Evolutionary conservation across 2,888 invertebrate species (phyloP).

Genomic region (Torymus aiolomorphi): DNA sequence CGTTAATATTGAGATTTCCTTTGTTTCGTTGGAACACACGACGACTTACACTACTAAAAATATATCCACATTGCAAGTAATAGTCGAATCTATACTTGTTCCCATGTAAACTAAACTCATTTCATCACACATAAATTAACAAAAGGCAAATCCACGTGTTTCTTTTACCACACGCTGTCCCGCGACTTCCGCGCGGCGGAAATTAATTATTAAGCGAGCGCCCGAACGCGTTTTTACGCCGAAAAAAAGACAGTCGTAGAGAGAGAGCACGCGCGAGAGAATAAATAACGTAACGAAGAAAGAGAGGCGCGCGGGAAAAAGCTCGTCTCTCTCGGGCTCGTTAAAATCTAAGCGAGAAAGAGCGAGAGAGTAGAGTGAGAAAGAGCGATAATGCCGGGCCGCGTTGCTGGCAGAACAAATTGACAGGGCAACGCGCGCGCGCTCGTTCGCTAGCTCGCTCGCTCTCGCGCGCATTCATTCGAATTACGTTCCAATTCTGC

Average conservation of each 20-base stretch:
- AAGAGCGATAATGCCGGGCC: conserved; percentile 71
- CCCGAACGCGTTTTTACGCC: not conserved
- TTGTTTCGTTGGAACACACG: no score
- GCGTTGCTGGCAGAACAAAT: conserved; percentile 72
- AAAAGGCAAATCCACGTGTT: no score
- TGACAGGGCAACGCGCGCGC: conserved; percentile 74
- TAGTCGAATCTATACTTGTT: no score
- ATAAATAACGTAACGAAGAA: conserved; percentile 34
- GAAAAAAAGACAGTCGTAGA: conserved; percentile 8
- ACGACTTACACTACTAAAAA: no score
- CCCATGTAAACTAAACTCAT: no score
- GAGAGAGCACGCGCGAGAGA: not conserved
- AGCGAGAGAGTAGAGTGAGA: no score
- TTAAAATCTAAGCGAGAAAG: conserved; percentile 66
- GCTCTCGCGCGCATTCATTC: conserved; percentile 67
- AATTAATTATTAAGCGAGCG: conserved; percentile 36
- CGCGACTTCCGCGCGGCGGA: not conserved
- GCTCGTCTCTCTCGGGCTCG: conserved; percentile 60
- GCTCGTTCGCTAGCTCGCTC: conserved; percentile 49
- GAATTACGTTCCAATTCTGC: conserved; percentile 75
- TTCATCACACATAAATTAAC: no score
- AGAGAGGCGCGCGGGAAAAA: conserved; percentile 12
- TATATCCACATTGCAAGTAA: no score
- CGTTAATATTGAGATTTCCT: no score
- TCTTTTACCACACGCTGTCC: no score